phyloP scores from a whole-genome alignment of 1,140 invertebrate species.

The Pseudomyrmex concolor region DNA sequence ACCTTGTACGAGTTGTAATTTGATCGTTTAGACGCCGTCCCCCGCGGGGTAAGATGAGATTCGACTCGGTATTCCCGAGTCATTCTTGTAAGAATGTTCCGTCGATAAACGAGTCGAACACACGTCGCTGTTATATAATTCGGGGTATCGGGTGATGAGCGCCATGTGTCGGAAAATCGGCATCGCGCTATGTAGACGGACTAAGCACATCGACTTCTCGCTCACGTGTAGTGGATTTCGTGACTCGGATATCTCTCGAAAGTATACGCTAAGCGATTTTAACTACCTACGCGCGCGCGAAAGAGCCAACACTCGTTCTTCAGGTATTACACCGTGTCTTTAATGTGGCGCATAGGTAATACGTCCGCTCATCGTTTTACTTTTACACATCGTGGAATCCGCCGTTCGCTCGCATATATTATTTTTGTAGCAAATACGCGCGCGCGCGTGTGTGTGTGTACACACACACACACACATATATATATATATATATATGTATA shows the following conservation, averaged over 20 bases:
- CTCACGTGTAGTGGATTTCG: not conserved
- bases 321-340: not conserved
- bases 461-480: too few species aligned
- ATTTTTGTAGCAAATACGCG: not conserved
- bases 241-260: conserved; percentile 14
- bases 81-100: conserved; percentile 80
- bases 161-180: conserved; percentile 55
- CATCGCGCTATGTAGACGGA: conserved; percentile 14
- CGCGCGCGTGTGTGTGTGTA: too few species aligned
- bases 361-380: conserved; percentile 10
- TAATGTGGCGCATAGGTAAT: conserved; percentile 44
- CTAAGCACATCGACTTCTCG: not conserved
- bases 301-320: not conserved
- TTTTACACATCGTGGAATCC: conserved; percentile 16
- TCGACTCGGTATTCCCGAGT: conserved; percentile 78
- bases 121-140: conserved; percentile 71
- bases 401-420: not conserved
- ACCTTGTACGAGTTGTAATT: conserved; percentile 76
- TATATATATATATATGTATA: too few species aligned
- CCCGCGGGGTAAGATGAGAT: conserved; percentile 78
- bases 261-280: not conserved
- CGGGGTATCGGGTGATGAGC: conserved; percentile 66
- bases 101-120: conserved; percentile 76
- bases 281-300: conserved; percentile 29
- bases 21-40: conserved; percentile 76